Percentiles rank a stretch among this genome's conserved stretches.
Conservation (phyloP, 2,888 invertebrate genomes). For the Leptopilina myrica region DNA sequence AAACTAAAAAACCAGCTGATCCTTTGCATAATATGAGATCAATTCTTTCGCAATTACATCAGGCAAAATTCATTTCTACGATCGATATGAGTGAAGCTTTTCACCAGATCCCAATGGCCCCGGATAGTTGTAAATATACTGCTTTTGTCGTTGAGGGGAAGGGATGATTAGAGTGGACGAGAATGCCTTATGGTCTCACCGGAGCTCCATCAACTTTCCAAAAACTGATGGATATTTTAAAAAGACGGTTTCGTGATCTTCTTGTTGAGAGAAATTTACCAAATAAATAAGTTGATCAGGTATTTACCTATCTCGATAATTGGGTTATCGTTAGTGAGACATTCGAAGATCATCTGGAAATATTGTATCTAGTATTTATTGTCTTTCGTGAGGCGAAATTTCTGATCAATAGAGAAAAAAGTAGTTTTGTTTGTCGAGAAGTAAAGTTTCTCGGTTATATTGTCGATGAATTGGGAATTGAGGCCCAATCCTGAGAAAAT, state of each 20-base stretch:
- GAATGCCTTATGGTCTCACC: conserved; percentile 44
- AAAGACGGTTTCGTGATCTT: too few relatives aligned
- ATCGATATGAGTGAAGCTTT: too few relatives aligned
- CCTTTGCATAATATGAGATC: conserved; percentile 49
- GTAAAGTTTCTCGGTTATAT: conserved; percentile 41
- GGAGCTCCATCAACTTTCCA: background rate
- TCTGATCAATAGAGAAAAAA: conserved; percentile 44
- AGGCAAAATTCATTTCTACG: conserved; percentile 23
- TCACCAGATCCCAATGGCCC: too few relatives aligned
- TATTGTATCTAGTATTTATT: conserved; percentile 43
- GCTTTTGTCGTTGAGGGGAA: too few relatives aligned
- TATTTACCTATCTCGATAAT: conserved; percentile 50
- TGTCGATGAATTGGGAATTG: conserved; percentile 37
- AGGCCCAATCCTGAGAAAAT: background rate
- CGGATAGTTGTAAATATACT: too few relatives aligned
- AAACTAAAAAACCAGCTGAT: conserved; percentile 47
- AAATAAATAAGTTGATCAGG: background rate
- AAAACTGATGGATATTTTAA: too few relatives aligned
- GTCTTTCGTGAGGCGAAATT: conserved; percentile 44
- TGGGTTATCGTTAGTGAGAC: conserved; percentile 48
- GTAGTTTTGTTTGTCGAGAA: conserved; percentile 48
- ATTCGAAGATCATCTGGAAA: conserved; percentile 41
- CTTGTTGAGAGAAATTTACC: too few relatives aligned
- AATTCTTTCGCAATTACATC: conserved; percentile 47
- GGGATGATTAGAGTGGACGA: background rate